These are phyloP conservation scores for Lanistes nyassanus DNA, from an alignment of 1,140 invertebrate species.

Conservation along the genomic window DNA sequence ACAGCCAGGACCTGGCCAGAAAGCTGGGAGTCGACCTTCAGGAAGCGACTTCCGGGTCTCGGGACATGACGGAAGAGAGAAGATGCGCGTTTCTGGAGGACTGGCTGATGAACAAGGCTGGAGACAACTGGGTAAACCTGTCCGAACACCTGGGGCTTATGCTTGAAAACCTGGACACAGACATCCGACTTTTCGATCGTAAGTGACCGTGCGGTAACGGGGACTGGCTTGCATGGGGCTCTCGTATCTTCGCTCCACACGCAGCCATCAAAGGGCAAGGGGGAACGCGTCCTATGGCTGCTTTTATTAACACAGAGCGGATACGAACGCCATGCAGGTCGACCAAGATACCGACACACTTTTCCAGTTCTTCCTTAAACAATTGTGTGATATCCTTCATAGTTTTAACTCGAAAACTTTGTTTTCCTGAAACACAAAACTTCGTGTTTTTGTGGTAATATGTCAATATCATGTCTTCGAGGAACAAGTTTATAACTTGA, in stretches of 20 bases:
- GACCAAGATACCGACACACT: neutral
- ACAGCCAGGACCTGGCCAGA: conserved; percentile 4
- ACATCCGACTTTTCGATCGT: conserved; percentile 14
- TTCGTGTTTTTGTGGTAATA: too few relatives aligned
- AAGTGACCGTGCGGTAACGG: neutral
- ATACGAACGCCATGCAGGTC: neutral
- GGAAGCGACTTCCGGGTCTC: neutral
- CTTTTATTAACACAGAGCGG: neutral
- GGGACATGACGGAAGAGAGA: neutral
- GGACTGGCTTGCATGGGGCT: neutral
- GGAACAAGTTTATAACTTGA: too few relatives aligned
- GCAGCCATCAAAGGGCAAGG: neutral
- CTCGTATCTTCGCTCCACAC: neutral
- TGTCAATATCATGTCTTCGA: too few relatives aligned
- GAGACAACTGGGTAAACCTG: neutral
- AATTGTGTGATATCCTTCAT: too few relatives aligned
- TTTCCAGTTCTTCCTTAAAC: too few relatives aligned
- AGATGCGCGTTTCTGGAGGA: neutral
- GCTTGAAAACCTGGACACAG: conserved; percentile 3
- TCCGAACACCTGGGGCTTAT: neutral
- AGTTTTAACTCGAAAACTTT: too few relatives aligned
- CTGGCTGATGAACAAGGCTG: conserved; percentile 1
- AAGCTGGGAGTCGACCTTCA: neutral
- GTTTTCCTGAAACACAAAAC: too few relatives aligned
- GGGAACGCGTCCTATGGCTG: neutral